These are phyloP conservation scores for Apodemia mormo DNA, from an alignment of 2,888 invertebrate species.

Conservation along the genomic window DNA sequence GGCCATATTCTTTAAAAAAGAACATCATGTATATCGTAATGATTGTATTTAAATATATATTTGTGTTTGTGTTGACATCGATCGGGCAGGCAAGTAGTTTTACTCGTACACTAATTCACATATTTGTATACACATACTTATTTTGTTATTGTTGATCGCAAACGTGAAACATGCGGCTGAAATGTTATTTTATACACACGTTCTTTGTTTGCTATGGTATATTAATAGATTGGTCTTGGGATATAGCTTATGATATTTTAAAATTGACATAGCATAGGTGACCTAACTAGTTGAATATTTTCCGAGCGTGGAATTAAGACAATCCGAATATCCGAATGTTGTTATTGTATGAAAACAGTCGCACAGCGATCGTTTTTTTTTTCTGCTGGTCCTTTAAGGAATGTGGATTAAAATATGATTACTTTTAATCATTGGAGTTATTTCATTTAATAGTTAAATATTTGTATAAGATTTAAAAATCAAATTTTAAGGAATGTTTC, in stretches of 20 bases:
- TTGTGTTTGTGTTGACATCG: slow-evolving; percentile 42
- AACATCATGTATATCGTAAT: slow-evolving; percentile 34
- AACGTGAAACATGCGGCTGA: slow-evolving; percentile 22
- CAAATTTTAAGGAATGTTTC: too few species aligned
- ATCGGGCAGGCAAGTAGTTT: slow-evolving; percentile 27
- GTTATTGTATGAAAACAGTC: too few species aligned
- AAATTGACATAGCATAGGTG: neutral
- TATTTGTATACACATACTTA: slow-evolving; percentile 46
- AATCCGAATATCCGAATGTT: too few species aligned
- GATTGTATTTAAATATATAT: slow-evolving; percentile 39
- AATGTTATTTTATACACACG: slow-evolving; percentile 20
- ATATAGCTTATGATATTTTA: neutral
- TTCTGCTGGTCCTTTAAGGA: too few species aligned
- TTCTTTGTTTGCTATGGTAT: slow-evolving; percentile 31
- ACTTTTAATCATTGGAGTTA: too few species aligned
- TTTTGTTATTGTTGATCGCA: slow-evolving; percentile 36
- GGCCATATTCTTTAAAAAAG: neutral
- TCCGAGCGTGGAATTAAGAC: too few species aligned
- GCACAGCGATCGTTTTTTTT: too few species aligned
- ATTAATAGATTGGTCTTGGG: slow-evolving; percentile 12
- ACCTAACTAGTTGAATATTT: neutral
- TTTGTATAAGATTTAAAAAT: too few species aligned
- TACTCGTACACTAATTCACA: slow-evolving; percentile 39
- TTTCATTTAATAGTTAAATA: too few species aligned
- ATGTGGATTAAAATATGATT: too few species aligned